Conservation (phyloP, 2,113 vertebrate species). For the Entelurus aequoreus region DNA sequence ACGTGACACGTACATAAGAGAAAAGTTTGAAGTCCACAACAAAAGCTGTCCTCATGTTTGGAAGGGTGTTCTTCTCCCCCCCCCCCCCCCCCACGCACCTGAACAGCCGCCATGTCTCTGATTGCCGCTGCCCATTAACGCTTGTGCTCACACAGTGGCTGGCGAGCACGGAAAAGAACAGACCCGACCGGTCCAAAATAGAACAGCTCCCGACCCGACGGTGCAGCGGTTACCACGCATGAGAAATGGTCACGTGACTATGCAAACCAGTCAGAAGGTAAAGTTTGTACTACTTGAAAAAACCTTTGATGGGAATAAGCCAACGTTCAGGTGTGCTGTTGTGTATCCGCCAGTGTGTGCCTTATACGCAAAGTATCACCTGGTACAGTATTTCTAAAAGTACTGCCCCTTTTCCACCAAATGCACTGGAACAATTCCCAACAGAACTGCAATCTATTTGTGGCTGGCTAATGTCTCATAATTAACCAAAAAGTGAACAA, state of each 20-base stretch:
- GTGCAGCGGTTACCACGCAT: conserved; percentile 31
- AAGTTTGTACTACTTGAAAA: conserved; percentile 27
- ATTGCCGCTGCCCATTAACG: conserved; percentile 59
- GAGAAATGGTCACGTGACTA: conserved; percentile 38
- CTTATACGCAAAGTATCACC: conserved; percentile 42
- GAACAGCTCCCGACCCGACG: conserved; percentile 17
- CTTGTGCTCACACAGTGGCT: conserved; percentile 56
- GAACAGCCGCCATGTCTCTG: conserved; percentile 55
- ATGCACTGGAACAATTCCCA: too few relatives aligned
- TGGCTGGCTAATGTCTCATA: too few relatives aligned
- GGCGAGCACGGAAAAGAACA: conserved; percentile 36
- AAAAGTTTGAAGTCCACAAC: conserved; percentile 23
- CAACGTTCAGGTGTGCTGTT: background rate
- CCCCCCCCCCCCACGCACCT: conserved; percentile 64
- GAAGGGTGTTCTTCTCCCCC: conserved; percentile 54
- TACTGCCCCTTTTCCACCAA: too few relatives aligned
- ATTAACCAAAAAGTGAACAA: too few relatives aligned
- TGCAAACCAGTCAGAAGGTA: conserved; percentile 49
- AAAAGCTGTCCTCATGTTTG: conserved; percentile 36
- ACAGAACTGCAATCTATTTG: too few relatives aligned
- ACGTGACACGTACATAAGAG: conserved; percentile 49
- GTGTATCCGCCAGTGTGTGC: conserved; percentile 36
- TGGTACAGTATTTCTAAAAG: conserved; percentile 28
- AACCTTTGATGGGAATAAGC: conserved; percentile 5
- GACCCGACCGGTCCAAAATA: conserved; percentile 34